A percentile compares a stretch with the other conserved stretches of the same genome.
Evolutionary conservation across 2,888 invertebrate genomes (phyloP).

Genomic region (Pristionchus fissidentatus): DNA sequence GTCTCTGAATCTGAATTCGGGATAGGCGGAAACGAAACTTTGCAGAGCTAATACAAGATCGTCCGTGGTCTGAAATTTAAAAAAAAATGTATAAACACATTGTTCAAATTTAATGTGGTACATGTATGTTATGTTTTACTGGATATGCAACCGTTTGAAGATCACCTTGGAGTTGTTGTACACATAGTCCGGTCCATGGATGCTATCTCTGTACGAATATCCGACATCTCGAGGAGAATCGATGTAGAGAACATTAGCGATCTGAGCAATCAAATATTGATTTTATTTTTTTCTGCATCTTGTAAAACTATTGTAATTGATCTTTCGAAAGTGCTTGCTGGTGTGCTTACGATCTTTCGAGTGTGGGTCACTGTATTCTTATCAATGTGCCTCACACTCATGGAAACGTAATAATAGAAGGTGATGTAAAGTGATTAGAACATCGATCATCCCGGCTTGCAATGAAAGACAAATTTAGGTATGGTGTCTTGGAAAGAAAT

Average conservation of each 20-base stretch:
- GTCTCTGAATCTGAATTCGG: constrained; percentile 74
- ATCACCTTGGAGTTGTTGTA: constrained; percentile 42
- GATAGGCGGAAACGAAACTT: constrained; percentile 77
- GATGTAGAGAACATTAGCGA: constrained; percentile 78
- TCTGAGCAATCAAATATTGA: background rate
- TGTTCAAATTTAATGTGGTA: too few relatives aligned
- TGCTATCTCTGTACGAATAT: constrained; percentile 76
- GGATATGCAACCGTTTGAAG: background rate
- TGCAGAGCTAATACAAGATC: constrained; percentile 77
- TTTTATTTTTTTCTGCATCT: background rate
- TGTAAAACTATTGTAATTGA: too few relatives aligned
- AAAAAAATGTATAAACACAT: background rate
- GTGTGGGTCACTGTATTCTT: background rate
- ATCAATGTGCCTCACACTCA: background rate
- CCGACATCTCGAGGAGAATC: constrained; percentile 79
- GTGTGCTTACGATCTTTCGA: background rate
- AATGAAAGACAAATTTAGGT: too few relatives aligned
- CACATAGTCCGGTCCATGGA: constrained; percentile 49
- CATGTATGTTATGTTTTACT: too few relatives aligned
- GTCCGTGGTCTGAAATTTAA: constrained; percentile 74
- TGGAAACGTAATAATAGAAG: background rate
- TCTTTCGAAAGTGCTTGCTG: too few relatives aligned
- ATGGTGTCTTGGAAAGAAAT: background rate
- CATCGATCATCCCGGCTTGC: too few relatives aligned
- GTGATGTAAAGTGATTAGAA: background rate